Base-by-base conservation (phyloP, 2,888 invertebrate genomes). In the Lapara coniferarum region DNA sequence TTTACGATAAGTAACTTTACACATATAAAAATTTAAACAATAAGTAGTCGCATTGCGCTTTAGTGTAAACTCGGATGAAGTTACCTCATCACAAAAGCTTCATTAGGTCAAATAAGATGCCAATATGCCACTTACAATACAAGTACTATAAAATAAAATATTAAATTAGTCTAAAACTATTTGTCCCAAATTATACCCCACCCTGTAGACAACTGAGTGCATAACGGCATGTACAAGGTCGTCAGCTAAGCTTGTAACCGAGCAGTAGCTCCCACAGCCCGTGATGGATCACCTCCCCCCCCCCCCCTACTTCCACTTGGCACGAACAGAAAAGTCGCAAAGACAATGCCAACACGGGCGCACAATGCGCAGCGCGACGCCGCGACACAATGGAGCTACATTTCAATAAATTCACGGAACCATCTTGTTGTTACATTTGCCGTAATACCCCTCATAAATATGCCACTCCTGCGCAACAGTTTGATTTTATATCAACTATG, bases 231-330 rank as follows among this genome's bases (percentile, higher is more conserved):
- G 74, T 70, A 72, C 71, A 76, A 78, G 77, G 76, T 71, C 77
- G 75, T 52, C 67, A 68, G 69, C 63, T 58, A 51, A 70, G 69
- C 69, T 68, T 69, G 63, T 69, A 84, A 89, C 91, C 91, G 85
- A 87, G 87, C 91, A 87, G 91, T 91, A 91, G 91, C 90, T 78
- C 81, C 85, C 85, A 79, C 83, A 69, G 75, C 78, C 76, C 77
- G 83, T 85, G 90, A 88, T 88, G 85, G 87, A 89, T 88, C 82
- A 77, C 79, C 72, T n/a, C n/a, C 70, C 72, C 72, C 74, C 72
- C 74, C 74, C 77, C 74, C 74, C 74, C 77, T 70, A 83, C 86
- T 84, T 83, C 86, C 82, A 51, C 68, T 70, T 72, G 72, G 80
- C 58, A 71, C 68, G 73, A 71, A 74, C 69, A 69, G 71, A 72